Base-by-base conservation (phyloP, 1,140 invertebrate genomes). In the Heliconius himera region DNA sequence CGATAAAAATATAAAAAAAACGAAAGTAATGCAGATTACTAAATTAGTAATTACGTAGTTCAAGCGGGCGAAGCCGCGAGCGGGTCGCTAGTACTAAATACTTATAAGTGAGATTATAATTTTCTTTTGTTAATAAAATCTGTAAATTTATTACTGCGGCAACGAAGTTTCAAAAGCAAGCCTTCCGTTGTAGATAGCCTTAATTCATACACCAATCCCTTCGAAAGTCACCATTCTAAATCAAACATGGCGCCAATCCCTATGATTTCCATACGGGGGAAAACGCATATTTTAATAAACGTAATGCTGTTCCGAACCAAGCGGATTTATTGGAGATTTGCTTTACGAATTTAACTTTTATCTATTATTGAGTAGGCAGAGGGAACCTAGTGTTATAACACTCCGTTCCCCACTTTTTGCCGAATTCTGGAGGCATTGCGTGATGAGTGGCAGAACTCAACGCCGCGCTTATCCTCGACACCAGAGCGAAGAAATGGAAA, bases 221-320 rank as follows among this genome's bases (percentile, higher is more conserved):
- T 83, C 84, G 90, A 90, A 91, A 92, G 90, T 91, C 84, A 86
- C 87, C 84, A 90, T 90, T 90, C 89, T 90, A 92, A 93, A 93
- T 92, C 90, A 91, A 91, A 92, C 84, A 87, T 88, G 85, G 84
- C 83, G 84, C 83, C 85, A 85, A 90, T 85, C 84, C 85, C 81
- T 81, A 81, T 82, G 84, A 87, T 86, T 86, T 89, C 83, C 85
- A 82, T 83, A 83, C 81, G 81, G 82, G 83, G 85, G 87, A 83
- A 82, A 83, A 75, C 82, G 87, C 86, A 91, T 93, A 92, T 91
- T 91, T 89, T 90, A 93, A 90, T 91, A 88, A 86, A 86, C 78
- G 87, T 89, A 90, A 90, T 88, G 82, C 83, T 83, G 73, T 86
- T 82, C 71, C 41, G 81, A 87, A 84, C 85, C 83, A 80, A 81